These are phyloP conservation scores for Mellilla xanthometata DNA, from an alignment of 2,888 invertebrate genomes.

Conservation along the genomic window DNA sequence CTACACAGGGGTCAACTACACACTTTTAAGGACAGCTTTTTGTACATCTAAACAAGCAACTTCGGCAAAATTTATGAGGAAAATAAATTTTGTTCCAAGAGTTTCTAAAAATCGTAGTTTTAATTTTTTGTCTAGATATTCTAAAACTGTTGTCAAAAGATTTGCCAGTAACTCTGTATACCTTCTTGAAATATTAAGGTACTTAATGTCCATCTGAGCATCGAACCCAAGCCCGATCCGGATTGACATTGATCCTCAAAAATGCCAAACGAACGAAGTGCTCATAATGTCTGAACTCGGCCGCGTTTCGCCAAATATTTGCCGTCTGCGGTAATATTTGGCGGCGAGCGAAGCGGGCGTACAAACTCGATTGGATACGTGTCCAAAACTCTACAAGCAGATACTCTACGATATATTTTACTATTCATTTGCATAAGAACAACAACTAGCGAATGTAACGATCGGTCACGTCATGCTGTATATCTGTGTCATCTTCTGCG, in stretches of 20 bases:
- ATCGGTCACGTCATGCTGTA: not conserved
- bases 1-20: too few species aligned
- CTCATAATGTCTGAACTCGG: constrained; percentile 4
- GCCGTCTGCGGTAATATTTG: constrained; percentile 13
- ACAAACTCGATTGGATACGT: constrained; percentile 12
- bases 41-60: too few species aligned
- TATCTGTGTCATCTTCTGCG: not conserved
- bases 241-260: constrained; percentile 1
- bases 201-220: too few species aligned
- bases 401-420: not conserved
- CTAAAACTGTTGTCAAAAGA: too few species aligned
- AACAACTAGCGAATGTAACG: not conserved
- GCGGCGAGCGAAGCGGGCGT: not conserved
- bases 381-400: constrained; percentile 8
- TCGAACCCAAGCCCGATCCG: too few species aligned
- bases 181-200: too few species aligned
- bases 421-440: constrained; percentile 4
- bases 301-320: constrained; percentile 11
- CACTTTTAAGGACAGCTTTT: too few species aligned
- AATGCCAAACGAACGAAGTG: constrained; percentile 2
- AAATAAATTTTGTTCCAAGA: too few species aligned
- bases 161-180: too few species aligned
- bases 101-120: too few species aligned
- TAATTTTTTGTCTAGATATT: too few species aligned
- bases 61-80: too few species aligned